Percentiles rank a stretch among this genome's conserved stretches.
Conservation (phyloP, 2,888 invertebrate genomes). For the Pinctada fucata region DNA sequence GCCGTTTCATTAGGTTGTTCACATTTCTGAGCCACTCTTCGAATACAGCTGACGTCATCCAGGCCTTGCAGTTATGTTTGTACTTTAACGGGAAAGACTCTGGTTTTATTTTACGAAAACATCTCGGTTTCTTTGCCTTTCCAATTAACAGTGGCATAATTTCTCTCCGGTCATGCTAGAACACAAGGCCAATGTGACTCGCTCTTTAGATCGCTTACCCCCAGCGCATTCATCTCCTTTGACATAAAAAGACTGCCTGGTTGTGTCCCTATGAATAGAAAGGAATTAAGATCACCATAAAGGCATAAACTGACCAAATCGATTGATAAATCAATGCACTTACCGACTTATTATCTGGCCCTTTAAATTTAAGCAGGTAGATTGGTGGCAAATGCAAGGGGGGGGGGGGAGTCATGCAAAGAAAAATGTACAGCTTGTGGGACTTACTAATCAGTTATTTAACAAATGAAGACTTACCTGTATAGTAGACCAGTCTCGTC, state of each 20-base stretch:
- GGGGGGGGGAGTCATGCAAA: too few relatives aligned
- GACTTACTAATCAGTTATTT: conserved; percentile 35
- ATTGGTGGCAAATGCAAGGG: too few relatives aligned
- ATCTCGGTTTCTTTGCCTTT: conserved; percentile 38
- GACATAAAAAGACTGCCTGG: conserved; percentile 17
- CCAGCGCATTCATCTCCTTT: conserved; percentile 29
- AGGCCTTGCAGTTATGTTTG: conserved; percentile 40
- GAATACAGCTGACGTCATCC: conserved; percentile 38
- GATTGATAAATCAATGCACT: conserved; percentile 1
- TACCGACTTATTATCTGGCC: too few relatives aligned
- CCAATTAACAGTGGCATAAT: conserved; percentile 37
- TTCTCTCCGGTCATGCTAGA: conserved; percentile 31
- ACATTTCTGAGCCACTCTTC: conserved; percentile 40
- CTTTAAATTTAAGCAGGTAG: too few relatives aligned
- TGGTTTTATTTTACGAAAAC: conserved; percentile 28
- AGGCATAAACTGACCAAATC: conserved; percentile 21
- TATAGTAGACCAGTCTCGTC: conserved; percentile 45
- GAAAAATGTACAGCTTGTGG: conserved; percentile 30
- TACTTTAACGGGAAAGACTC: conserved; percentile 38
- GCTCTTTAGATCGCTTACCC: conserved; percentile 10
- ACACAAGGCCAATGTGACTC: conserved; percentile 21
- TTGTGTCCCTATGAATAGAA: neutral
- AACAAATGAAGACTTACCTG: too few relatives aligned
- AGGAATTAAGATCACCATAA: conserved; percentile 23
- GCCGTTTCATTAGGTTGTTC: conserved; percentile 31